Percentiles rank a stretch among this genome's conserved stretches.
phyloP scores from a whole-genome alignment of 1,140 invertebrate genomes.

The Notospermus geniculatus region DNA sequence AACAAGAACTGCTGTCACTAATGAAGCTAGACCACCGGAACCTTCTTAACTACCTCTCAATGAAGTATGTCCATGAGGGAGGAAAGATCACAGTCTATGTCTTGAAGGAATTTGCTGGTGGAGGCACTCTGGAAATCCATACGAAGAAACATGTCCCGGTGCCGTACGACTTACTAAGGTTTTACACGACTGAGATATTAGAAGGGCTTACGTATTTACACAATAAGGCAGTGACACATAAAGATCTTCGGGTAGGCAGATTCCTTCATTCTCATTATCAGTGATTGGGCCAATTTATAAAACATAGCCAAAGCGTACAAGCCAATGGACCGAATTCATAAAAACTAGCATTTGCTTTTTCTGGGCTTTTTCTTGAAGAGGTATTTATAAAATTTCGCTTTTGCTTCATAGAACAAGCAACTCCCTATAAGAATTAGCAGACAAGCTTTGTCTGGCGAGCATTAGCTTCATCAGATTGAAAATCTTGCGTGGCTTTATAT shows the following conservation, averaged over 20 bases:
- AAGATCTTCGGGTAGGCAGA: conserved; percentile 64
- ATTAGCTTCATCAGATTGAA: no score
- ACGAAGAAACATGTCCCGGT: conserved; percentile 61
- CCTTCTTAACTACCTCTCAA: conserved; percentile 71
- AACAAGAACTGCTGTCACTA: conserved; percentile 70
- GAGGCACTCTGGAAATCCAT: conserved; percentile 57
- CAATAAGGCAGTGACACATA: conserved; percentile 75
- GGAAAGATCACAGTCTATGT: conserved; percentile 57
- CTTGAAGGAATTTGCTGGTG: conserved; percentile 65
- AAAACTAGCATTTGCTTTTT: no score
- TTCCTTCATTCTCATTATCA: no score
- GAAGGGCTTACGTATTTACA: conserved; percentile 71
- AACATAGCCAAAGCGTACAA: no score
- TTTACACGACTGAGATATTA: conserved; percentile 66
- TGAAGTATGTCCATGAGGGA: conserved; percentile 63
- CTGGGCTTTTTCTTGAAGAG: no score
- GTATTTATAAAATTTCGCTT: no score
- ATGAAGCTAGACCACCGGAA: conserved; percentile 69
- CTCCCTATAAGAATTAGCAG: no score
- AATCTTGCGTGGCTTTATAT: no score
- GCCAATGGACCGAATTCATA: no score
- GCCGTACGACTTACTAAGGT: conserved; percentile 63
- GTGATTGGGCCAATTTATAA: no score
- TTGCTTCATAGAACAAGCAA: no score
- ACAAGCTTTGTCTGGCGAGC: no score